These are phyloP conservation scores for Paramuricea clavata DNA, from an alignment of 92 coral and sea anemone genomes.

Conservation along the genomic window DNA sequence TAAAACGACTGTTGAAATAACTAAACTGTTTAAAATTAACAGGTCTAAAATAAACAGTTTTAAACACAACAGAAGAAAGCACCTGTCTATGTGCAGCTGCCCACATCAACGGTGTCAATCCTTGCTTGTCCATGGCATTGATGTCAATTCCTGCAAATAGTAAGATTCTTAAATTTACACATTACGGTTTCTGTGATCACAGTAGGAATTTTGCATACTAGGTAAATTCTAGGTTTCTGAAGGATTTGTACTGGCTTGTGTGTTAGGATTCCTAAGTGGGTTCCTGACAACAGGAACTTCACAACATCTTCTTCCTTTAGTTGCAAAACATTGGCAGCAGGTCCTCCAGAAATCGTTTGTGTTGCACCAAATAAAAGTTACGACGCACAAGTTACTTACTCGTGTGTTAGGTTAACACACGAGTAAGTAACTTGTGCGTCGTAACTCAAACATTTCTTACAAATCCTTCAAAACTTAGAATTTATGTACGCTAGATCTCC, in stretches of 20 bases:
- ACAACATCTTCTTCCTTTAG: conserved; percentile 98
- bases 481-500: too few relatives aligned
- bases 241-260: too few relatives aligned
- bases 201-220: too few relatives aligned
- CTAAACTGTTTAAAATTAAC: too few relatives aligned
- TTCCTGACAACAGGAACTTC: conserved; percentile 92
- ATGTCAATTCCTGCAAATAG: conserved; percentile 75
- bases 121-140: conserved; percentile 92
- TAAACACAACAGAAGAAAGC: too few relatives aligned
- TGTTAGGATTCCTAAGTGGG: conserved; percentile 94
- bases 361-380: conserved; percentile 69
- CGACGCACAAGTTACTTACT: conserved; percentile 98
- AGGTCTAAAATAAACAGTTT: too few relatives aligned
- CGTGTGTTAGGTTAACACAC: too few relatives aligned
- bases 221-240: too few relatives aligned
- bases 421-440: too few relatives aligned
- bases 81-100: conserved; percentile 99
- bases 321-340: conserved; percentile 79
- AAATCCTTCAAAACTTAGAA: too few relatives aligned
- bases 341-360: conserved; percentile 98
- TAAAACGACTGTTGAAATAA: not conserved
- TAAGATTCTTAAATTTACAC: not conserved
- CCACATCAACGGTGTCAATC: conserved; percentile 98
- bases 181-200: too few relatives aligned
- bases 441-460: too few relatives aligned